phyloP scores from a whole-genome alignment of 2,797 vertebrate genomes.

The Acanthurus tractus region DNA sequence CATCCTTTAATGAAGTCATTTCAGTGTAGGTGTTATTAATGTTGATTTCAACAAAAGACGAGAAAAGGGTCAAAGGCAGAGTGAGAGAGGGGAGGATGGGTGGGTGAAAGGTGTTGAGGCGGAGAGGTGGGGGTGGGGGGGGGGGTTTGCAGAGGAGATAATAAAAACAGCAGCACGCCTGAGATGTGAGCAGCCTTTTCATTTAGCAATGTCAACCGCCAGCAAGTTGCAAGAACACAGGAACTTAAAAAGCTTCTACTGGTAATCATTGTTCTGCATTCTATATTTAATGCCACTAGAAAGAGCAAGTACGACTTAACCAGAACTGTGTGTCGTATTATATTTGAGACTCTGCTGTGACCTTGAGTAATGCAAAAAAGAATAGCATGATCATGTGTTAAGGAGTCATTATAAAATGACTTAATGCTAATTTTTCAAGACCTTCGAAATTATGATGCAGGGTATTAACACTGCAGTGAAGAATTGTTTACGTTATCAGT shows the following conservation, averaged over 20 bases:
- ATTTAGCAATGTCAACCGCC: slow-evolving; percentile 68
- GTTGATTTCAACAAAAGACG: slow-evolving; percentile 63
- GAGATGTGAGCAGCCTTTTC: slow-evolving; percentile 67
- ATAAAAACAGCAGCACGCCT: slow-evolving; percentile 43
- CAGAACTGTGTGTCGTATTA: not conserved
- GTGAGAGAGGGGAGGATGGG: slow-evolving; percentile 21
- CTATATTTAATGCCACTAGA: not conserved
- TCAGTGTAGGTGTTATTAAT: slow-evolving; percentile 51
- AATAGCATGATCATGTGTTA: not conserved
- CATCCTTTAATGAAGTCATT: slow-evolving; percentile 66
- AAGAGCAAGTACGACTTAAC: not conserved
- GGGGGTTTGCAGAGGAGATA: slow-evolving; percentile 35
- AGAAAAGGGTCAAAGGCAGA: slow-evolving; percentile 28
- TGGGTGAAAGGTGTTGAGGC: slow-evolving; percentile 52
- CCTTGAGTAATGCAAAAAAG: not conserved
- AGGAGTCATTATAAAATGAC: not conserved
- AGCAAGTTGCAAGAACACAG: slow-evolving; percentile 10
- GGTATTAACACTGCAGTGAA: not conserved
- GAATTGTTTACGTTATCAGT: not conserved
- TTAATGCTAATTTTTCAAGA: slow-evolving; percentile 9
- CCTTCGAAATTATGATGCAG: slow-evolving; percentile 5
- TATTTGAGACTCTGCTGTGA: slow-evolving; percentile 12
- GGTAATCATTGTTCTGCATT: not conserved
- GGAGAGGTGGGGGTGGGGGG: not conserved
- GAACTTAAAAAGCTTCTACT: not conserved